Evolutionary conservation across 2,888 invertebrate genomes (phyloP), one percentile per base, ranked within the genome.

Genomic region (Pristionchus japonicus): DNA sequence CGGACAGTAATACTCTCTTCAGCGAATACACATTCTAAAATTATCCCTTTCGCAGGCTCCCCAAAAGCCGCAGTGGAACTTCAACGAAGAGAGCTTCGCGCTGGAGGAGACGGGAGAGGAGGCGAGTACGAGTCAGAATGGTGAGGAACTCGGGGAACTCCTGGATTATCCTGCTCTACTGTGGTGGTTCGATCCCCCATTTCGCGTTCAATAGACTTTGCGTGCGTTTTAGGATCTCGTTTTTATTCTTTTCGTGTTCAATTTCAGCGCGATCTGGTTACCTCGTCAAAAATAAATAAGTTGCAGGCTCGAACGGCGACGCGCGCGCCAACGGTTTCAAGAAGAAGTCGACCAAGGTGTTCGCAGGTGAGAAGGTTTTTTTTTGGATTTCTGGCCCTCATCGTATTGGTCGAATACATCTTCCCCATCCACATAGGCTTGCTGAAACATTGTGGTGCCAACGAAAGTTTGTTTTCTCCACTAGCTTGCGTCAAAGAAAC

Each of bases 61-160:
- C 1, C 90, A 89, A 3, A 89, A 91, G 40, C 93, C 93, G 17
- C 34, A 88, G 1, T 93, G 93, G 93, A 92, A 92, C 43, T 88
- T 88, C 49, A 89, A 89, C 20, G 90, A 90, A 52, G 88, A 89
- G 13, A 37, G 20, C 3, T 52, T n/a, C 49, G 49, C 20, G 3
- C 57, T 34, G 40, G 86, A 86, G 47, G 47, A 67, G 2, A 74
- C 49, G 20, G 52, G 70, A 74, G 70, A 86, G 20, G 37, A n/a
- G 13, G 40, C 70, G n/a, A 64, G 43, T n/a, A 64, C 85, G 2
- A 83, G 52, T 83, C 34, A 49, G 37, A 83, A 52, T 83, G 85
- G 85, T 47, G 40, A 43, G 77, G 4, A n/a, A n/a, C n/a, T n/a
- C n/a, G n/a, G n/a, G n/a, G n/a, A n/a, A n/a, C n/a, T n/a, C n/a